Percentiles rank a stretch among this genome's conserved stretches.
Conservation (phyloP, 2,113 vertebrate genomes). For the Oryzias woworae region DNA sequence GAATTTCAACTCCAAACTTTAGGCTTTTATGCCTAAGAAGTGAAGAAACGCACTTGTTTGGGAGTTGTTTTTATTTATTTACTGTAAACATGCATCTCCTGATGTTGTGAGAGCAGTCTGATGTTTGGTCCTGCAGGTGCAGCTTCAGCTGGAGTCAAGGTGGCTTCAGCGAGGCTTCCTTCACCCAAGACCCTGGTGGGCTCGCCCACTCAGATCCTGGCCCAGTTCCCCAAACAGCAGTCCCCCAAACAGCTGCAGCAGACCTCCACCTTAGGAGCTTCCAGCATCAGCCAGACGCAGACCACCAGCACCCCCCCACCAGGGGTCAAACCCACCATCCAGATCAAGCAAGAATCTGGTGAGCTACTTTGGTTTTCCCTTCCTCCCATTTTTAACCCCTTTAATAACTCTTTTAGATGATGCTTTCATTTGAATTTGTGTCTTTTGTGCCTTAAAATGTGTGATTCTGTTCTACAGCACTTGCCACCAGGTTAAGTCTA, state of each 20-base stretch:
- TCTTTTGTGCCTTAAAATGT: too few relatives aligned
- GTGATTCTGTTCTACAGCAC: too few relatives aligned
- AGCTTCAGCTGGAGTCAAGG: conserved; percentile 88
- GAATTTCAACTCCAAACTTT: too few relatives aligned
- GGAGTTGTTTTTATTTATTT: too few relatives aligned
- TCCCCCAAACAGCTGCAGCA: conserved; percentile 83
- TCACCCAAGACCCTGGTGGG: conserved; percentile 91
- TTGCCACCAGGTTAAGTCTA: too few relatives aligned
- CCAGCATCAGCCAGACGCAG: conserved; percentile 74
- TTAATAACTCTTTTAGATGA: background rate
- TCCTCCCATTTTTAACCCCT: background rate
- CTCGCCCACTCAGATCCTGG: conserved; percentile 89
- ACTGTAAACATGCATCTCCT: too few relatives aligned
- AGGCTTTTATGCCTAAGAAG: too few relatives aligned
- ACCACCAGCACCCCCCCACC: conserved; percentile 75
- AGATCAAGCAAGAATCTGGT: conserved; percentile 99
- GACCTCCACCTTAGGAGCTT: conserved; percentile 62
- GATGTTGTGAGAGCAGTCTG: too few relatives aligned
- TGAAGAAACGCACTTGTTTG: too few relatives aligned
- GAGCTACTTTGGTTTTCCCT: background rate
- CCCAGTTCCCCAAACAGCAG: conserved; percentile 94
- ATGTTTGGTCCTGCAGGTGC: conserved; percentile 64
- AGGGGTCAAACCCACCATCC: conserved; percentile 92
- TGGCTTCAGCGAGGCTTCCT: conserved; percentile 88
- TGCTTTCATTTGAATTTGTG: background rate